Percentiles rank a stretch among this genome's conserved stretches.
These are phyloP conservation scores for Brachionus koreanus DNA, from an alignment of 1,140 invertebrate genomes.

Conservation along the genomic window DNA sequence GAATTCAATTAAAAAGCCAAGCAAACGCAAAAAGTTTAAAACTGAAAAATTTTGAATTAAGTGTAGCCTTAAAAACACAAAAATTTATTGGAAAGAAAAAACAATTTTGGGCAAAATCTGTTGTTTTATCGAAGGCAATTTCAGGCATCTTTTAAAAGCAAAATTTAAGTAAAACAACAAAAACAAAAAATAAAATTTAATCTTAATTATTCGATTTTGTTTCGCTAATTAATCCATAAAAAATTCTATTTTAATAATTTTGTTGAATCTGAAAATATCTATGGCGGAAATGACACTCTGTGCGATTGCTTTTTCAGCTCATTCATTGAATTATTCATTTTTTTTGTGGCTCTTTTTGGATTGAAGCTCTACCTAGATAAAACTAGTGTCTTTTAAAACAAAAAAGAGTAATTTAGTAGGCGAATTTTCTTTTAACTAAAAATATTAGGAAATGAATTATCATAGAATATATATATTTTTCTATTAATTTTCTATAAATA, in stretches of 20 bases:
- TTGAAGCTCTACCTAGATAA: not conserved
- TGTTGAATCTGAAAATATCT: too few species aligned
- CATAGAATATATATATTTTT: not conserved
- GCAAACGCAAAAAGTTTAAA: not conserved
- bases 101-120: not conserved
- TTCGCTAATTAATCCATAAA: not conserved
- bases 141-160: not conserved
- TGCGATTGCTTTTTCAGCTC: not conserved
- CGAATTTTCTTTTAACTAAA: not conserved
- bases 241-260: not conserved
- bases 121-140: not conserved
- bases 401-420: not conserved
- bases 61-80: not conserved
- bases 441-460: not conserved
- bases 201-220: not conserved
- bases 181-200: not conserved
- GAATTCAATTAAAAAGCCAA: not conserved
- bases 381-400: too few species aligned
- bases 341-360: not conserved
- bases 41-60: not conserved
- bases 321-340: not conserved
- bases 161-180: not conserved
- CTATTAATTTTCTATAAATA: not conserved
- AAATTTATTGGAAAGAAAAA: not conserved
- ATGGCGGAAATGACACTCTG: not conserved